Base-by-base conservation (phyloP, 2,113 vertebrate species). In the Phainopepla nitens region DNA sequence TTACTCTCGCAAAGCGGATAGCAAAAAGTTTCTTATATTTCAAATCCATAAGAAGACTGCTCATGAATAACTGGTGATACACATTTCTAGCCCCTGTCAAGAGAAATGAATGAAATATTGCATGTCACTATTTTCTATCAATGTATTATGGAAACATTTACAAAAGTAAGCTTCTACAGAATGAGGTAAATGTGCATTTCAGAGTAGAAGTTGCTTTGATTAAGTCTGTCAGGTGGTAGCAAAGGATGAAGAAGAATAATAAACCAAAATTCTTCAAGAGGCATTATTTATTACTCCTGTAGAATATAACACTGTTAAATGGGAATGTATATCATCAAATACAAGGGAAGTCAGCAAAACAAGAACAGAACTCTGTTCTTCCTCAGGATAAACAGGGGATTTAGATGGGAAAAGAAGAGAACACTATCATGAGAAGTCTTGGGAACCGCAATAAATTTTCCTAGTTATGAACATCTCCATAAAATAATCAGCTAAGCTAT, bases 31-130 rank as follows among this genome's bases (percentile, higher is more conserved):
- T 99, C 98, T 99, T 99, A 93, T 99, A 99, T 85, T 99, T 99
- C 86, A 99, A 98, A 96, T 99, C 99, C 99, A 99, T 99, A 77
- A 99, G 98, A 10, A 99, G 98, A 89, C 99, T 99, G 98, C 99
- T 99, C 99, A 99, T 99, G 91, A 99, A 98, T 87, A 99, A 97
- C 97, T 99, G 99, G 93, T 99, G 99, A 97, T 99, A 99, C 24
- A 99, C 98, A 94, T 98, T 99, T 94, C 99, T 98, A 12, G 99
- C 99, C 89, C 99, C 99, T 99, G 92, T 83, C 76, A 94, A 68
- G 69, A 72, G 88, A 94, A 90, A n/a, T 10, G 22, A 87, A 91
- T 16, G 22, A 81, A 61, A 87, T 51, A 90, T 14, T 61, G 9
- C 60, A 50, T 5, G 28, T 53, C 51, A 81, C n/a, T 75, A 16